Evolutionary conservation across 1,140 invertebrate species (phyloP).

Genomic region (Olivierus martensii): DNA sequence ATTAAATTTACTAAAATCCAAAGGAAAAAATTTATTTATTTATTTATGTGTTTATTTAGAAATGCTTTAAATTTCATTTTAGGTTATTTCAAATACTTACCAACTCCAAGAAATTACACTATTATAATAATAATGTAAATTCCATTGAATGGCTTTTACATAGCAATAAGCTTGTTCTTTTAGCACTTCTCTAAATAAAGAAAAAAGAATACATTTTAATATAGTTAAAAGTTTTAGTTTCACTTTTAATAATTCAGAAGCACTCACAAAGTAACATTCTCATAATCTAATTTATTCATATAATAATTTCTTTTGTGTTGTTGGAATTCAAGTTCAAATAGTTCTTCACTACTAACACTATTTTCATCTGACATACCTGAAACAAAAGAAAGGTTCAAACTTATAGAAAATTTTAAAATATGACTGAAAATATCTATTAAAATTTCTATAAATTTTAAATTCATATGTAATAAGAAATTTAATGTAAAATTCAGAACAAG

Average conservation of each 20-base stretch:
- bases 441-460: no score
- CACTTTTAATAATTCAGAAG: conserved; percentile 18
- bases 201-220: conserved; percentile 12
- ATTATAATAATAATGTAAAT: conserved; percentile 89
- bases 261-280: conserved; percentile 39
- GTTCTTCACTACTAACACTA: conserved; percentile 31
- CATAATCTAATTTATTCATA: conserved; percentile 70
- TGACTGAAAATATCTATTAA: no score
- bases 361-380: conserved; percentile 10
- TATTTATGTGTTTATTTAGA: not conserved
- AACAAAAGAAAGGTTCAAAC: no score
- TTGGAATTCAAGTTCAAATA: conserved; percentile 51
- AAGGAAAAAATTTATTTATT: conserved; percentile 15
- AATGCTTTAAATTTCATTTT: not conserved
- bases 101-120: conserved; percentile 94
- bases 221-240: not conserved
- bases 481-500: no score
- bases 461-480: no score
- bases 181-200: conserved; percentile 55
- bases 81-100: conserved; percentile 36
- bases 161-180: conserved; percentile 72
- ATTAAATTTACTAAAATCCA: not conserved
- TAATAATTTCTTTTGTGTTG: conserved; percentile 85
- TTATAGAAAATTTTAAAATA: no score
- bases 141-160: conserved; percentile 89